Percentiles rank a stretch among this genome's conserved stretches.
Evolutionary conservation across 2,797 vertebrate species (phyloP).

Genomic region (Sebastes itinus): DNA sequence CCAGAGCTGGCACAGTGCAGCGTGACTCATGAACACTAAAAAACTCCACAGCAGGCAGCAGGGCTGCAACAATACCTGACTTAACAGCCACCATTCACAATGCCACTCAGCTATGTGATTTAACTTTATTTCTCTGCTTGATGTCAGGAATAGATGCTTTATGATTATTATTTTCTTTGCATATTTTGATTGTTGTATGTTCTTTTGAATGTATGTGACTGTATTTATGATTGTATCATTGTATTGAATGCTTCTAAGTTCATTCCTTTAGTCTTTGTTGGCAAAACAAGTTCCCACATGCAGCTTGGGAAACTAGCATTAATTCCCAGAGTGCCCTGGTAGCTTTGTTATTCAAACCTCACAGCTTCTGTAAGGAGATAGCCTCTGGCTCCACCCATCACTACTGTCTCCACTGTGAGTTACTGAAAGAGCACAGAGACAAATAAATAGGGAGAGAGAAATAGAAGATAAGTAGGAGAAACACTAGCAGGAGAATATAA

Average conservation of each 20-base stretch:
- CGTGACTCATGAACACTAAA: constrained; percentile 13
- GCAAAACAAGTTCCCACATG: constrained; percentile 52
- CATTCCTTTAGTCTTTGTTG: constrained; percentile 17
- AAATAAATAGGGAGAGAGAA: background rate
- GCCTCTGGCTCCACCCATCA: constrained; percentile 34
- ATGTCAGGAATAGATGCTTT: constrained; percentile 10
- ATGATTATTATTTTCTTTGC: constrained; percentile 3
- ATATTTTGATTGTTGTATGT: constrained; percentile 11
- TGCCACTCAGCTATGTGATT: background rate
- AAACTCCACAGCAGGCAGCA: background rate
- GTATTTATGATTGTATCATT: background rate
- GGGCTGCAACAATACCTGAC: background rate
- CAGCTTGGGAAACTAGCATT: constrained; percentile 33
- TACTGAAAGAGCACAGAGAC: constrained; percentile 60
- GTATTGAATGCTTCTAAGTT: constrained; percentile 12
- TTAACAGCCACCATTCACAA: constrained; percentile 6
- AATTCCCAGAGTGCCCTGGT: constrained; percentile 18
- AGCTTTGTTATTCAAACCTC: constrained; percentile 35
- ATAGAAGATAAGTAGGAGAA: background rate
- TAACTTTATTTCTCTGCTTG: background rate
- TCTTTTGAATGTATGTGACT: background rate
- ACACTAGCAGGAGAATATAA: background rate
- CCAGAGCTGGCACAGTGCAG: constrained; percentile 41
- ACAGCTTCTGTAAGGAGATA: constrained; percentile 22
- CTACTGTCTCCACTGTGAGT: constrained; percentile 37